phyloP scores from a whole-genome alignment of 1,140 invertebrate species.

The Ephestia elutella region DNA sequence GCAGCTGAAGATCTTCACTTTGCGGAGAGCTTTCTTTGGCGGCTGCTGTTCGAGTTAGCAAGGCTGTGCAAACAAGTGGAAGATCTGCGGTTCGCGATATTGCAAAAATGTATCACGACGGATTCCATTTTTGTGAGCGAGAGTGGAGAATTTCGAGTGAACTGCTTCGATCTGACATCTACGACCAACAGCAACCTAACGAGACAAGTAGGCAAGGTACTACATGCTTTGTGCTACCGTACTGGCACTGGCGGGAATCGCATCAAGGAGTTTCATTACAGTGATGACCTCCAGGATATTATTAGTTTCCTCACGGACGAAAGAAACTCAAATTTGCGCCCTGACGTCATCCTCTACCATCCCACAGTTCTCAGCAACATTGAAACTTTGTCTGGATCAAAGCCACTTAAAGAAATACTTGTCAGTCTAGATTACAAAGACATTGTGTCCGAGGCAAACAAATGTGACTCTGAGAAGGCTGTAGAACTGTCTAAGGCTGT shows the following conservation, averaged over 20 bases:
- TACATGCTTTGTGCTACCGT: slow-evolving; percentile 43
- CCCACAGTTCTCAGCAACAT: slow-evolving; percentile 64
- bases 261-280: slow-evolving; percentile 48
- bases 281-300: slow-evolving; percentile 59
- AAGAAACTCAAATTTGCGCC: slow-evolving; percentile 40
- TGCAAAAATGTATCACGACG: slow-evolving; percentile 53
- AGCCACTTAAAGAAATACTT: slow-evolving; percentile 43
- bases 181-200: slow-evolving; percentile 29
- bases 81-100: slow-evolving; percentile 38
- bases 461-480: slow-evolving; percentile 65
- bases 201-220: slow-evolving; percentile 49
- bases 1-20: slow-evolving; percentile 48
- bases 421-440: slow-evolving; percentile 32
- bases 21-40: slow-evolving; percentile 64
- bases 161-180: slow-evolving; percentile 53
- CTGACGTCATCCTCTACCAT: slow-evolving; percentile 63
- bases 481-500: slow-evolving; percentile 45
- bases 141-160: slow-evolving; percentile 50
- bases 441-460: slow-evolving; percentile 39
- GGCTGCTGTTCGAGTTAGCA: slow-evolving; percentile 56
- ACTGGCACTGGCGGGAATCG: slow-evolving; percentile 26
- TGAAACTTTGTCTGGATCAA: slow-evolving; percentile 33
- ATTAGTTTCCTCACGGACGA: slow-evolving; percentile 53
- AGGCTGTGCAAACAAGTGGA: slow-evolving; percentile 46
- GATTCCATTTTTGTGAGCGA: slow-evolving; percentile 51